Conservation (phyloP, 2,888 invertebrate genomes). For the Norana najaformis region DNA sequence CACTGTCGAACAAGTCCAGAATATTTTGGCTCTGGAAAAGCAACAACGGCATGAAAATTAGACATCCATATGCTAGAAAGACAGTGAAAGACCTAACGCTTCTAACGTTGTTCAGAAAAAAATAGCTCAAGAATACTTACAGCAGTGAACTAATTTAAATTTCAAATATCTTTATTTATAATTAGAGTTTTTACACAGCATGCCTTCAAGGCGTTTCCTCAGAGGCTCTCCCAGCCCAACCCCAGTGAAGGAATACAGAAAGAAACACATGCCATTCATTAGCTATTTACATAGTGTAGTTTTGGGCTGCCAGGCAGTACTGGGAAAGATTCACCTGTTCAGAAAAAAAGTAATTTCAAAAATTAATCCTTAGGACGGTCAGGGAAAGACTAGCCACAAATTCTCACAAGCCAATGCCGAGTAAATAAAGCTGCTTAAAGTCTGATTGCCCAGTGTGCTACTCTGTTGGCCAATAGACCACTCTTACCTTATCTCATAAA, state of each 20-base stretch:
- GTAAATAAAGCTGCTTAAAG: neutral
- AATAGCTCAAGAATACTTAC: neutral
- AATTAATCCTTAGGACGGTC: neutral
- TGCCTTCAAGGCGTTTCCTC: too few relatives aligned
- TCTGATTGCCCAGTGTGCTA: neutral
- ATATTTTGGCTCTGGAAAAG: slow-evolving; percentile 64
- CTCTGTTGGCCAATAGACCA: neutral
- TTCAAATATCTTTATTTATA: too few relatives aligned
- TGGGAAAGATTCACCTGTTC: neutral
- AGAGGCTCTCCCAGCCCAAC: too few relatives aligned
- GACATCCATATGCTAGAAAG: neutral
- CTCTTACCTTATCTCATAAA: neutral
- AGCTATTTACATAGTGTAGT: neutral
- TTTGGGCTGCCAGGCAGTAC: neutral
- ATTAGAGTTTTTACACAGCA: too few relatives aligned
- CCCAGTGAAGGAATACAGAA: too few relatives aligned
- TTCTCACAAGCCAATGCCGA: neutral
- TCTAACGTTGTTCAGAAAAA: neutral
- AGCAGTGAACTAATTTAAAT: neutral
- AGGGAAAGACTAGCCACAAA: neutral
- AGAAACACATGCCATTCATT: neutral
- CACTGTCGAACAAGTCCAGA: slow-evolving; percentile 79
- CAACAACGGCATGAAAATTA: neutral
- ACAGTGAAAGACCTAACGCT: neutral
- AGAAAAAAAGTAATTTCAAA: neutral